Evolutionary conservation across 1,140 invertebrate species (phyloP).

Genomic region (Drosophila virilis): DNA sequence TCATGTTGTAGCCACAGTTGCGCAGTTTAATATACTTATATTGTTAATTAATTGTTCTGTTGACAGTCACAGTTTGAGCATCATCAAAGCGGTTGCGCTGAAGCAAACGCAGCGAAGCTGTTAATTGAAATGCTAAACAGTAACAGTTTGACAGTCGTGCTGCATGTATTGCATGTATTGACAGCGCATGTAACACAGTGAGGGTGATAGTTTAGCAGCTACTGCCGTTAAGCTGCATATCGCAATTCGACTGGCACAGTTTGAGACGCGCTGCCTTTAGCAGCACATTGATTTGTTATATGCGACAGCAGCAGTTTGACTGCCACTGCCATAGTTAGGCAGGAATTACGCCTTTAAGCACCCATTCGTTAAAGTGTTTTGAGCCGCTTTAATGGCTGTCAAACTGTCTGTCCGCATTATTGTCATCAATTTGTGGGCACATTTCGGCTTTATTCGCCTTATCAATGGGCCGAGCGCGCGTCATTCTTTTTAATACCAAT

Average conservation of each 20-base stretch:
- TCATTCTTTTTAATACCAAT: slow-evolving; percentile 44
- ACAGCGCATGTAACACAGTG: not conserved
- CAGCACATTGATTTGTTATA: not conserved
- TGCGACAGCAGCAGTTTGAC: not conserved
- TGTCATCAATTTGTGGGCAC: not conserved
- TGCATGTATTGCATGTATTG: not conserved
- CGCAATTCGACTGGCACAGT: not conserved
- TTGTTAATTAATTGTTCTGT: not conserved
- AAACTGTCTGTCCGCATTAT: slow-evolving; percentile 16
- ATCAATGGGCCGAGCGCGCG: slow-evolving; percentile 27
- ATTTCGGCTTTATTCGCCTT: slow-evolving; percentile 23
- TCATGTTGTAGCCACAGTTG: too few species aligned
- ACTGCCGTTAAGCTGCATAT: not conserved
- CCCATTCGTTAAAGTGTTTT: slow-evolving; percentile 11
- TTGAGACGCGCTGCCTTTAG: not conserved
- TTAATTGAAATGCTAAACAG: too few species aligned
- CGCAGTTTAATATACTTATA: too few species aligned
- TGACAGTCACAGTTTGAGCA: not conserved
- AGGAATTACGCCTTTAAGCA: not conserved
- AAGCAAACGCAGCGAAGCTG: too few species aligned
- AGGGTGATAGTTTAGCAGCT: not conserved
- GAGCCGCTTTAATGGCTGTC: slow-evolving; percentile 17
- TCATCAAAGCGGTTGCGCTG: not conserved
- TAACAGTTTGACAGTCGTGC: too few species aligned
- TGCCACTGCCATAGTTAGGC: not conserved